Conservation (phyloP, 2,797 vertebrate species). For the Eulemur albifrons region DNA sequence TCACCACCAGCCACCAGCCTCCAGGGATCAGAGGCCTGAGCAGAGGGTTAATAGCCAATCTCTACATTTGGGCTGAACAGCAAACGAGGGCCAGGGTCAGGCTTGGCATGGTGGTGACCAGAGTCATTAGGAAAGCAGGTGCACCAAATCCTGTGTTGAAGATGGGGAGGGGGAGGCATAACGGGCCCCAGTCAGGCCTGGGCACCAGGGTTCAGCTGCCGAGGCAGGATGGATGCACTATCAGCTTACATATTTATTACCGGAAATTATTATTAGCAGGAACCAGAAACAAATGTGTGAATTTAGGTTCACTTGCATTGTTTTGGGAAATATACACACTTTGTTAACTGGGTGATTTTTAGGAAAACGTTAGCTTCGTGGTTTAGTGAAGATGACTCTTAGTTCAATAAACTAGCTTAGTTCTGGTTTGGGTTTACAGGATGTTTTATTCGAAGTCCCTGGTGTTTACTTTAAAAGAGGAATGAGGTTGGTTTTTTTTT, state of each 20-base stretch:
- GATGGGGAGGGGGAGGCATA: not conserved
- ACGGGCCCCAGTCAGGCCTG: not conserved
- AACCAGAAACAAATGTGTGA: not conserved
- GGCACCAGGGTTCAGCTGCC: not conserved
- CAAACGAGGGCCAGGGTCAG: not conserved
- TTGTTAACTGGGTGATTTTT: not conserved
- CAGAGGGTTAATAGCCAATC: constrained; percentile 32
- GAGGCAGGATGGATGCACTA: not conserved
- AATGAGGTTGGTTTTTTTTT: not conserved
- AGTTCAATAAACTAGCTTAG: constrained; percentile 3
- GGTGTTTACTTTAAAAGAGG: constrained; percentile 21
- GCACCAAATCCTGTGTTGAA: not conserved
- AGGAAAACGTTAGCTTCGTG: constrained; percentile 26
- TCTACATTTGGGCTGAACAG: not conserved
- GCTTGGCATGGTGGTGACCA: not conserved
- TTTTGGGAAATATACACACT: not conserved
- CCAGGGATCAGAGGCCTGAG: not conserved
- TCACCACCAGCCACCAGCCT: not conserved
- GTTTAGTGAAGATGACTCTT: constrained; percentile 25
- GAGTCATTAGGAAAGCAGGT: not conserved
- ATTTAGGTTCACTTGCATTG: not conserved
- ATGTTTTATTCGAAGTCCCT: constrained; percentile 25
- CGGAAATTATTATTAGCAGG: not conserved
- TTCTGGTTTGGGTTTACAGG: constrained; percentile 26
- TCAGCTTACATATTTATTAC: not conserved